phyloP scores from a whole-genome alignment of 1,140 invertebrate genomes.

The Artemia franciscana region DNA sequence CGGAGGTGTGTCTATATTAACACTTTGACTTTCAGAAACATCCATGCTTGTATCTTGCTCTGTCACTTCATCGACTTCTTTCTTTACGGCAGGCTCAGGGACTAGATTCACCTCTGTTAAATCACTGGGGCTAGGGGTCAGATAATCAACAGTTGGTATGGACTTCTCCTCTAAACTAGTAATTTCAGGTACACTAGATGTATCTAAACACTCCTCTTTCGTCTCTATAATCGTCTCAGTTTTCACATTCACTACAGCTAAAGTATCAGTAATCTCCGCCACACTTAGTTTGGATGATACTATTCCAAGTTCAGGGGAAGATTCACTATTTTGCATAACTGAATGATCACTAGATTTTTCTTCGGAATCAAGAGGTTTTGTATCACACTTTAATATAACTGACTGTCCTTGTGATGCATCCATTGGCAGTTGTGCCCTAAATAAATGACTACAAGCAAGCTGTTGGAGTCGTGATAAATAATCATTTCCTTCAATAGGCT shows the following conservation, averaged over 20 bases:
- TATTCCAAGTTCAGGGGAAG: no score
- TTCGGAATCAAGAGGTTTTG: no score
- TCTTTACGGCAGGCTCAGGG: no score
- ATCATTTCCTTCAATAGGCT: constrained; percentile 16
- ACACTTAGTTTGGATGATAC: no score
- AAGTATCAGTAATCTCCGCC: no score
- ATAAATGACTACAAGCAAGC: not conserved
- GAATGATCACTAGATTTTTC: no score
- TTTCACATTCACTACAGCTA: no score
- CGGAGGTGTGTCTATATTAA: not conserved
- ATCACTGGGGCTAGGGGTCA: not conserved
- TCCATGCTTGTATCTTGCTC: not conserved
- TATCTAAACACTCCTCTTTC: no score
- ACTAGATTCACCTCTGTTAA: not conserved
- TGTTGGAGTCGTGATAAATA: not conserved
- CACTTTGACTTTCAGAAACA: not conserved
- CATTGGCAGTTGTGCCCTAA: not conserved
- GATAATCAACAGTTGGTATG: not conserved
- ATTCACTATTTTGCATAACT: no score
- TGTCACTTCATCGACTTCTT: not conserved
- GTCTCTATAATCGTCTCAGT: no score
- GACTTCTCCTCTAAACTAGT: not conserved
- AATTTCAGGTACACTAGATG: not conserved
- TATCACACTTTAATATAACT: no score
- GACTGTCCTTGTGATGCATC: no score